Percentiles rank a stretch among this genome's conserved stretches.
These are phyloP conservation scores for Calephelis virginiensis DNA, from an alignment of 1,140 invertebrate genomes.

Conservation along the genomic window DNA sequence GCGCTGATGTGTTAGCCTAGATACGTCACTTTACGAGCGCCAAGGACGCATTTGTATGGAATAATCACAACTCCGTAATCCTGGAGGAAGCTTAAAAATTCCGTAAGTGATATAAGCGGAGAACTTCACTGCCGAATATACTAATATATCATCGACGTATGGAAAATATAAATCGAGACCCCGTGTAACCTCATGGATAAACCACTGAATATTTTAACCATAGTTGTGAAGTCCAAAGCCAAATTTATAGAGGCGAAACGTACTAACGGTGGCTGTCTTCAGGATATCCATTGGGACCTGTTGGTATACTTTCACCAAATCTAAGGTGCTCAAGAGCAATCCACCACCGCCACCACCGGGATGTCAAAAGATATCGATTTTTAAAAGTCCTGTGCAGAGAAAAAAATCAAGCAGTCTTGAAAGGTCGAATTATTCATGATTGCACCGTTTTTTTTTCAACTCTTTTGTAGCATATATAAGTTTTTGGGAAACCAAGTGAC, in stretches of 20 bases:
- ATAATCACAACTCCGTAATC: conserved; percentile 24
- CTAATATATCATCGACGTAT: neutral
- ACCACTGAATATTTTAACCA: too few species aligned
- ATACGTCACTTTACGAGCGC: conserved; percentile 19
- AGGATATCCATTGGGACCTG: too few species aligned
- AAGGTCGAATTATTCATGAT: too few species aligned
- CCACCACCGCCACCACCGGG: too few species aligned
- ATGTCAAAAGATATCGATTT: too few species aligned
- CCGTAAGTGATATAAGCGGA: neutral
- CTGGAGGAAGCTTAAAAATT: neutral
- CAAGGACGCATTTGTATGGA: conserved; percentile 19
- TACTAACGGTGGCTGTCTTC: too few species aligned
- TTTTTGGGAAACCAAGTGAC: conserved; percentile 23
- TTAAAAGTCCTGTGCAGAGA: too few species aligned
- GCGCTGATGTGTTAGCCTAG: conserved; percentile 11
- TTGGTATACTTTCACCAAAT: too few species aligned
- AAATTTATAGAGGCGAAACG: too few species aligned
- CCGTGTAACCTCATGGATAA: conserved; percentile 26
- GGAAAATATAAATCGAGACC: conserved; percentile 19
- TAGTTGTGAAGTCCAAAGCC: too few species aligned
- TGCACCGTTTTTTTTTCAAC: conserved; percentile 25
- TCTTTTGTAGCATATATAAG: conserved; percentile 18
- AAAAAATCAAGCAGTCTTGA: too few species aligned
- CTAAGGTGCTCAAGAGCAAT: too few species aligned
- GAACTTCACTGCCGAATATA: neutral